These are phyloP conservation scores for Leucophenga maculata DNA, from an alignment of 2,888 invertebrate genomes.

Conservation along the genomic window DNA sequence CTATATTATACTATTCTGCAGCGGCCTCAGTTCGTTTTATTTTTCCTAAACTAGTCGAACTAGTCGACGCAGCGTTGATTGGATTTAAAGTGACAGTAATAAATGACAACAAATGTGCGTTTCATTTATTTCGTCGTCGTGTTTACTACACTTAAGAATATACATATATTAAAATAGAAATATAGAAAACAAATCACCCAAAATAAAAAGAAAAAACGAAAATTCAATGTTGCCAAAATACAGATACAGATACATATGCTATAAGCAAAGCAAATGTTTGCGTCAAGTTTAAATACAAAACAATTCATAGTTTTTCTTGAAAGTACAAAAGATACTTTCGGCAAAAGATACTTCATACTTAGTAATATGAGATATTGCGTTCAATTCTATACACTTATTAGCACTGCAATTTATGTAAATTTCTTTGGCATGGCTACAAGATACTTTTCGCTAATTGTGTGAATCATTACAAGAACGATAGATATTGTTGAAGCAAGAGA, in stretches of 20 bases:
- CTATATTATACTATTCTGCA: no score
- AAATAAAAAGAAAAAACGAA: not conserved
- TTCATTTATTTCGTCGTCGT: constrained; percentile 43
- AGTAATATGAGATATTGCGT: not conserved
- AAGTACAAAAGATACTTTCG: not conserved
- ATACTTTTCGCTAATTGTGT: no score
- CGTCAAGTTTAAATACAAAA: not conserved
- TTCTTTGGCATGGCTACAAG: no score
- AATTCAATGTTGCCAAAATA: constrained; percentile 43
- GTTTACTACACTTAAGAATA: constrained; percentile 43
- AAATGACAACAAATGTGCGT: constrained; percentile 66
- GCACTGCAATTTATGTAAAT: no score
- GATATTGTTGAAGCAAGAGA: no score
- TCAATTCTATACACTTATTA: no score
- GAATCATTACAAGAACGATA: no score
- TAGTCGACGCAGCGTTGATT: constrained; percentile 65
- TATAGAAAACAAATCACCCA: constrained; percentile 32
- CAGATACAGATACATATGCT: constrained; percentile 21
- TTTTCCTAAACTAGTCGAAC: constrained; percentile 34
- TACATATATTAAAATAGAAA: constrained; percentile 37
- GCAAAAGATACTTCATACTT: no score
- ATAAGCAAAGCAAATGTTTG: not conserved
- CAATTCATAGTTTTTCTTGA: not conserved
- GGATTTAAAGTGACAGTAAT: constrained; percentile 68
- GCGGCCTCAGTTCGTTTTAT: no score